Base-by-base conservation (phyloP, 2,113 vertebrate species). In the Semicossyphus pulcher region DNA sequence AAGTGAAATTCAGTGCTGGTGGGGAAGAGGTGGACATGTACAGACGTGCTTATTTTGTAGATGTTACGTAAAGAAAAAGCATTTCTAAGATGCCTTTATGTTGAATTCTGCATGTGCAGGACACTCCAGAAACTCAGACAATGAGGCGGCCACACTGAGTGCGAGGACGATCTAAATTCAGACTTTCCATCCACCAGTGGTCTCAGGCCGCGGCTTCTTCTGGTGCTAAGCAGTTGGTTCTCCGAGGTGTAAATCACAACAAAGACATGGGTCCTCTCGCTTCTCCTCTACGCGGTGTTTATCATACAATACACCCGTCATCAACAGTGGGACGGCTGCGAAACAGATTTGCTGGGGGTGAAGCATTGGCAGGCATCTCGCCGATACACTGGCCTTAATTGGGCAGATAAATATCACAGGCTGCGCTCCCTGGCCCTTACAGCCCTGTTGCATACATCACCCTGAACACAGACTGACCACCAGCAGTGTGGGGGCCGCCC, bases 361-460 rank as follows among this genome's bases (percentile, higher is more conserved):
- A 87, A 51, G 53, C 81, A 78, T 80, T 81, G 84, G 73, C 75
- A 82, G 81, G 72, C 75, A 20, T 86, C 78, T 79, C 67, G 44
- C 68, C 61, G 78, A 83, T 79, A 75, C 88, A 65, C 74, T 69
- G 75, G 84, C 86, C 88, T 80, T 93, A 93, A 94, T 94, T 93
- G 92, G 92, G 63, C 77, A 89, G 88, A 93, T 86, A 89, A 91
- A 92, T 89, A 93, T 92, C 89, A 91, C 85, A 79, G 77, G 59
- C 76, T 85, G 65, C 4, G 10, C 78, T 77, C 74, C 15, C 6
- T 61, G 67, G 80, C 88, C 91, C 76, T n/a, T 48, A 28, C 70
- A 76, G 87, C 84, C 49, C 62, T 7, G 49, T 52, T 73, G 80
- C 84, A 86, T 87, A 88, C 58, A 90, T 92, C 81, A 87, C 60